Evolutionary conservation across 2,113 vertebrate genomes (phyloP).

Genomic region (Mustelus asterias): DNA sequence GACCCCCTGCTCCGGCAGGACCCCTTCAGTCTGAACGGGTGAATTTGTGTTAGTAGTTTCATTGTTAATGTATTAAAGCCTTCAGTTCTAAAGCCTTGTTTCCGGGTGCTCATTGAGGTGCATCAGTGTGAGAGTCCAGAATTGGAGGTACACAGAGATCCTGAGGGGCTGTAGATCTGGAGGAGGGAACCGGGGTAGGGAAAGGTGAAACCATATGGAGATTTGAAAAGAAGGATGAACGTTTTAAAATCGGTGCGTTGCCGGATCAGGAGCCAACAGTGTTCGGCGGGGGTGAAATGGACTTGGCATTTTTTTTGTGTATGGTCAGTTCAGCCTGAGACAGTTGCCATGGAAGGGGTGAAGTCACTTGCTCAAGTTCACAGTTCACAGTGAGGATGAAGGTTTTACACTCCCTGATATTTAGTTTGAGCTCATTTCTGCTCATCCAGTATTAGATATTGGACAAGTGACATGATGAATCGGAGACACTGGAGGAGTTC

Average conservation of each 20-base stretch:
- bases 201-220: neutral
- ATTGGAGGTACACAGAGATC: neutral
- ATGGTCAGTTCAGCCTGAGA: no score
- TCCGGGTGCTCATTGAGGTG: no score
- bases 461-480: no score
- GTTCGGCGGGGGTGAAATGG: neutral
- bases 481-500: no score
- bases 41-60: no score
- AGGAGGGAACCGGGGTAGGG: neutral
- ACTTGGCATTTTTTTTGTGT: neutral
- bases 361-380: neutral
- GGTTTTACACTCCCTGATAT: neutral
- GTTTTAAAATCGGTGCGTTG: neutral
- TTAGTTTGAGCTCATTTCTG: neutral
- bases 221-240: neutral
- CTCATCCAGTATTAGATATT: neutral
- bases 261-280: neutral
- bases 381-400: neutral
- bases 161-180: neutral
- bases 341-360: neutral
- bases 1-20: no score
- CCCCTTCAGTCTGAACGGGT: no score
- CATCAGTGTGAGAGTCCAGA: neutral
- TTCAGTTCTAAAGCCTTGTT: no score
- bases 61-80: no score